Evolutionary conservation across 2,888 invertebrate genomes (phyloP).

Genomic region (Phragmatobia fuliginosa): DNA sequence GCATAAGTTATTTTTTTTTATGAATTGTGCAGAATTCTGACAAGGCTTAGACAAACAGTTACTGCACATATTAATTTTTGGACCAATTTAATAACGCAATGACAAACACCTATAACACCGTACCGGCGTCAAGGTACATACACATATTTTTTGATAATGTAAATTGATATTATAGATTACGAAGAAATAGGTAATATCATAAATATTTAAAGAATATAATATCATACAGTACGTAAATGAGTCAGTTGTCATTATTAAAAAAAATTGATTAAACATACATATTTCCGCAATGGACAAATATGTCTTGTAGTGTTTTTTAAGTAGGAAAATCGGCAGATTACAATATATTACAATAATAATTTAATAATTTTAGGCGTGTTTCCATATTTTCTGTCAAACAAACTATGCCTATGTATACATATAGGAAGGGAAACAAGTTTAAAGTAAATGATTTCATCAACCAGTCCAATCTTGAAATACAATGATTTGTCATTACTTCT

Average conservation of each 20-base stretch:
- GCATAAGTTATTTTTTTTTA: too few species aligned
- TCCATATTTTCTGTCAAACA: neutral
- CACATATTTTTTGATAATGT: neutral
- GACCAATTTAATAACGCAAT: neutral
- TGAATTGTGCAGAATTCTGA: neutral
- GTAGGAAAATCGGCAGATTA: neutral
- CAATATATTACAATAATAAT: slow-evolving; percentile 3
- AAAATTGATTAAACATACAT: neutral
- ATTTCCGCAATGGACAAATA: slow-evolving; percentile 12
- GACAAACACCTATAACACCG: neutral
- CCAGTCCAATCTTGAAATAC: slow-evolving; percentile 4
- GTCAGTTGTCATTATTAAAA: neutral
- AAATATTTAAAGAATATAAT: neutral
- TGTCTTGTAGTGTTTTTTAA: slow-evolving; percentile 1
- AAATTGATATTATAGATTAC: neutral
- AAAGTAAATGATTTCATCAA: neutral
- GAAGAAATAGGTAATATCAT: slow-evolving; percentile 1
- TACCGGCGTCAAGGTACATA: neutral
- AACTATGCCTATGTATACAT: neutral
- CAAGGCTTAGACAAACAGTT: neutral
- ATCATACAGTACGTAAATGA: neutral
- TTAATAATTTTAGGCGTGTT: neutral
- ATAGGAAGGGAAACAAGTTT: slow-evolving; percentile 10
- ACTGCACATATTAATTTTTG: neutral
- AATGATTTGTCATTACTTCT: slow-evolving; percentile 12